Base-by-base conservation (phyloP, 1,140 invertebrate species). In the Atopsyche davidsoni region DNA sequence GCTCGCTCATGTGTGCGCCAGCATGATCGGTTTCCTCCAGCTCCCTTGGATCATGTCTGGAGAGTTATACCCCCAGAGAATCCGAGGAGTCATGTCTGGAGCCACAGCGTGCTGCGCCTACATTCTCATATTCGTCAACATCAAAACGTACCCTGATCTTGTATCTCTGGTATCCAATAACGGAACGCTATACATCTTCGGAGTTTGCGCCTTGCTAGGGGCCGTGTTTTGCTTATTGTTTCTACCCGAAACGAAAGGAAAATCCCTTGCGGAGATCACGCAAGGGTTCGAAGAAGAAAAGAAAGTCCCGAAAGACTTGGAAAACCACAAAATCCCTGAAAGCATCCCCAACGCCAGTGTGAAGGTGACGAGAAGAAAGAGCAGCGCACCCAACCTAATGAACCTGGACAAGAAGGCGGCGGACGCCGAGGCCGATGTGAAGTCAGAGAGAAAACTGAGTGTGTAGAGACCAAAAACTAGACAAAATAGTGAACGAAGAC, bases 181-280 rank as follows among this genome's bases (percentile, higher is more conserved):
- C 56, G 80, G 78, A 0, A 83, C 82, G 2, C 79, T 90, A 62
- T 87, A 85, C 68, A 69, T 87, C 4, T 95, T 94, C 63, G 75
- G 83, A 2, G 75, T 72, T 1, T 77, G 85, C 39, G 81, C 85
- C 0, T 62, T 83, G 0, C 38, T 83, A 1, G 80, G 86, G 1
- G 75, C 81, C 0, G 58, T 81, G 0, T 88, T 83, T 61, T 85
- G 81, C 11, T 66, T 78, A 2, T 71, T 81, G 9, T 78, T 84
- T 59, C 69, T 92, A 1, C 88, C 88, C 0, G 89, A 93, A 67
- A 93, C 89, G 0, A 84, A 86, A 63, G 84, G 83, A 4, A 84
- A 83, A 57, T 81, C 78, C 28, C 67, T 90, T n/a, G 78, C 83
- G 16, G 85, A 92, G 62, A 90, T 92, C 23, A 83, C 86, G 66